Evolutionary conservation across 2,797 vertebrate species (phyloP).

Genomic region (Myotis findleyi): DNA sequence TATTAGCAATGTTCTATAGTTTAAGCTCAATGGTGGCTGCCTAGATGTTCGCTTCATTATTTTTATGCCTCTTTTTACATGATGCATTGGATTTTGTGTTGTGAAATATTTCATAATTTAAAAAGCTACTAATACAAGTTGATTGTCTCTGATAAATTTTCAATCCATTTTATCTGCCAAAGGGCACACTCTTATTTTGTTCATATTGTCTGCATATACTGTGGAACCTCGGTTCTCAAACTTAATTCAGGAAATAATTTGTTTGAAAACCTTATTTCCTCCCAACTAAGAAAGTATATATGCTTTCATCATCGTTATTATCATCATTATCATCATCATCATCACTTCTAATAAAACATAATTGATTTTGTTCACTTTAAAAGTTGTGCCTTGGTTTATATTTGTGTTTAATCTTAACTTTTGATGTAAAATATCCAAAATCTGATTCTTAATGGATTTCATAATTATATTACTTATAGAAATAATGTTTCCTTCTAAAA

Average conservation of each 20-base stretch:
- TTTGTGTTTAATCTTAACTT: slow-evolving; percentile 11
- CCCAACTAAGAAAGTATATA: background rate
- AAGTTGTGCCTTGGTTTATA: background rate
- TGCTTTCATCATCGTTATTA: background rate
- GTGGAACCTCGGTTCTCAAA: too few species aligned
- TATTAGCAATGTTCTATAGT: background rate
- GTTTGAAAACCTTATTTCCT: slow-evolving; percentile 9
- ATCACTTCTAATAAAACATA: slow-evolving; percentile 1
- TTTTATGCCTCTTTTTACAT: background rate
- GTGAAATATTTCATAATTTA: background rate
- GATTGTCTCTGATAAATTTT: background rate
- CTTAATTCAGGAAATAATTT: too few species aligned
- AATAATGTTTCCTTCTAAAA: slow-evolving; percentile 35
- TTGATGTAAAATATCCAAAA: slow-evolving; percentile 46
- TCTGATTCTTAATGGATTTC: slow-evolving; percentile 19
- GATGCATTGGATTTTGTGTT: background rate
- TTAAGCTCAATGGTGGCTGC: background rate
- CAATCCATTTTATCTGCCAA: slow-evolving; percentile 20
- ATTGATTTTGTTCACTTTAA: background rate
- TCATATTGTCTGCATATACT: background rate
- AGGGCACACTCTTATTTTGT: background rate
- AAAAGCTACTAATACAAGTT: background rate
- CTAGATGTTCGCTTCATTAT: background rate
- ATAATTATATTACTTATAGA: background rate
- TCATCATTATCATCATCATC: background rate